phyloP scores from a whole-genome alignment of 1,140 invertebrate species.

The Solenopsis invicta region DNA sequence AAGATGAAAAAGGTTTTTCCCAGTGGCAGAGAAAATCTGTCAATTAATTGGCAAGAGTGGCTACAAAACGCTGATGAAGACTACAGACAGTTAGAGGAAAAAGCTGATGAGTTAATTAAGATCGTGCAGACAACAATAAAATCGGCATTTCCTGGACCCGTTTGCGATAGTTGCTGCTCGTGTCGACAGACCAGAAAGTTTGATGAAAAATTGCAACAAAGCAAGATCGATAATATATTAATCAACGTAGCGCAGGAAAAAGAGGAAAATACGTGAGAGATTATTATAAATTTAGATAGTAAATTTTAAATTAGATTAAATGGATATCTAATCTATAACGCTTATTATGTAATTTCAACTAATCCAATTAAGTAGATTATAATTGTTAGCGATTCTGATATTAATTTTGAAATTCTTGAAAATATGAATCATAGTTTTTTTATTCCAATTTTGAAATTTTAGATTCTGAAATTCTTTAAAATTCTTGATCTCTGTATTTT shows the following conservation, averaged over 20 bases:
- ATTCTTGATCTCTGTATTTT: background rate
- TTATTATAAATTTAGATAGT: background rate
- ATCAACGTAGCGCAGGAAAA: conserved; percentile 52
- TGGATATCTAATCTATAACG: background rate
- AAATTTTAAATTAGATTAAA: background rate
- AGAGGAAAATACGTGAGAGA: conserved; percentile 68
- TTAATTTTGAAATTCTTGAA: conserved; percentile 1
- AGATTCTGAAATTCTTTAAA: background rate
- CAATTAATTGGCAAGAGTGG: conserved; percentile 79
- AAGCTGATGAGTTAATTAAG: conserved; percentile 77
- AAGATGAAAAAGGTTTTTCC: conserved; percentile 70
- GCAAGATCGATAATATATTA: conserved; percentile 60
- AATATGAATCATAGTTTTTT: background rate
- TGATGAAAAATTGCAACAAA: conserved; percentile 68
- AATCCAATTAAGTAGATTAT: background rate
- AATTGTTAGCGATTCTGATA: background rate
- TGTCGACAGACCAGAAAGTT: conserved; percentile 79
- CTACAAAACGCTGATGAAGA: conserved; percentile 77
- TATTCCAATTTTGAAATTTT: background rate
- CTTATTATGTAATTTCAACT: background rate
- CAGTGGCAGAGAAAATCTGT: conserved; percentile 79
- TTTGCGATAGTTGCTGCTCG: conserved; percentile 80
- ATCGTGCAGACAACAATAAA: conserved; percentile 70
- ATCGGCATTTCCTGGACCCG: conserved; percentile 60
- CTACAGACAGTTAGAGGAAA: conserved; percentile 65